phyloP scores from a whole-genome alignment of 2,797 vertebrate species.

The Mastacembelus armatus region DNA sequence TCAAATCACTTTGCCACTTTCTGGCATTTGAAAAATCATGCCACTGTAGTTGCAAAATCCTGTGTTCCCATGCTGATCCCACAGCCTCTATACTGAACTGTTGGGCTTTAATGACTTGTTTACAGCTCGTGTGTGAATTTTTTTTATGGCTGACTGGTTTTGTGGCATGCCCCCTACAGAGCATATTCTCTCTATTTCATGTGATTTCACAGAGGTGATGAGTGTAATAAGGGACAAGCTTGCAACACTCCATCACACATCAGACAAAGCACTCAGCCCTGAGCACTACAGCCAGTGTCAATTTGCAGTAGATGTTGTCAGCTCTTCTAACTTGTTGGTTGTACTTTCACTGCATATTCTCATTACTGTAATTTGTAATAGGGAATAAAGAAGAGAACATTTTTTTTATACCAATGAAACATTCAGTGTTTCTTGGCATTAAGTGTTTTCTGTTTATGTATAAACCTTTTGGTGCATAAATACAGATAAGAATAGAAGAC shows the following conservation, averaged over 20 bases:
- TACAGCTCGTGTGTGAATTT: slow-evolving; percentile 28
- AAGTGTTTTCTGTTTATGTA: slow-evolving; percentile 34
- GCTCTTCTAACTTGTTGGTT: slow-evolving; percentile 18
- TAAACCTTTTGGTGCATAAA: no score
- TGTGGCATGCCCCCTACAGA: slow-evolving; percentile 30
- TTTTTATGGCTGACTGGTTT: slow-evolving; percentile 34
- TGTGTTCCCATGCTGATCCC: slow-evolving; percentile 1
- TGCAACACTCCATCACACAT: slow-evolving; percentile 59
- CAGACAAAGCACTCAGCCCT: slow-evolving; percentile 47
- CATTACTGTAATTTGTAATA: background rate
- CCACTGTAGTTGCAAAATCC: background rate
- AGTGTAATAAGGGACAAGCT: slow-evolving; percentile 60
- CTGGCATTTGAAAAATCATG: background rate
- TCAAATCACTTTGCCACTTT: background rate
- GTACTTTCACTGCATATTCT: slow-evolving; percentile 12
- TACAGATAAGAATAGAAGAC: slow-evolving; percentile 19
- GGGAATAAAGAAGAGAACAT: background rate
- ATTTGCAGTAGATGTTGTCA: slow-evolving; percentile 27
- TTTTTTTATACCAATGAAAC: background rate
- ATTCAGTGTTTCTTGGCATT: background rate
- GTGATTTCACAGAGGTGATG: slow-evolving; percentile 57
- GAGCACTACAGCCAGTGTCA: slow-evolving; percentile 48
- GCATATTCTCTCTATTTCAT: slow-evolving; percentile 50
- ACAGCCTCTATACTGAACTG: slow-evolving; percentile 7
- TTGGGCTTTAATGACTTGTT: slow-evolving; percentile 53